Percentiles rank a stretch among this genome's conserved stretches.
Conservation (phyloP, 2,113 vertebrate genomes). For the Pogonocichla stellata region DNA sequence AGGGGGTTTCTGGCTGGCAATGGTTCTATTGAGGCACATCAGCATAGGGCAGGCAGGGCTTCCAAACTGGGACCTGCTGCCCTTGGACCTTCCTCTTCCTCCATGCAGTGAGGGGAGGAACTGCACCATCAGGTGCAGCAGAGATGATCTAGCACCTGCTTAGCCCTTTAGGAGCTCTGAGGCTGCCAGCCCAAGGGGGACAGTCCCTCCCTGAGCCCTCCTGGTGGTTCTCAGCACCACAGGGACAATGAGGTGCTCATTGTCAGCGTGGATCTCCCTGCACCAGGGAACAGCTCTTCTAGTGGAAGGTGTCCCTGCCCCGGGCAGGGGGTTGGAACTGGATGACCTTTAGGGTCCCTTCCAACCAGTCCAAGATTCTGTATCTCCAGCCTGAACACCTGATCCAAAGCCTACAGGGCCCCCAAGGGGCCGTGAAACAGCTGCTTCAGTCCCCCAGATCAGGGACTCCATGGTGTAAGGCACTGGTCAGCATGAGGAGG, state of each 20-base stretch:
- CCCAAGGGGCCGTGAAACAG: not conserved
- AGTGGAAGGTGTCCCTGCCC: not conserved
- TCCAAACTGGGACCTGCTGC: not conserved
- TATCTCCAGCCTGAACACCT: not conserved
- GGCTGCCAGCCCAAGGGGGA: not conserved
- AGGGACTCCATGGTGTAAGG: not conserved
- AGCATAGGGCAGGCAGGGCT: not conserved
- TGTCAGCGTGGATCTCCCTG: accelerated
- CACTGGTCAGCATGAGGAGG: not conserved
- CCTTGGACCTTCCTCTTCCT: not conserved
- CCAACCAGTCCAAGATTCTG: not conserved
- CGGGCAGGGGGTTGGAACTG: accelerated
- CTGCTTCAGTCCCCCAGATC: not conserved
- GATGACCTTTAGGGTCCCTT: not conserved
- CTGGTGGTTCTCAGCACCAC: not conserved
- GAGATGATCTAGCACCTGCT: not conserved
- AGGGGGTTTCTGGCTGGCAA: not conserved
- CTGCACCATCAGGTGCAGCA: accelerated
- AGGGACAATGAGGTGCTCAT: not conserved
- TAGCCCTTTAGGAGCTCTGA: not conserved
- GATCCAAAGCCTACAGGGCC: not conserved
- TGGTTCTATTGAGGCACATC: not conserved
- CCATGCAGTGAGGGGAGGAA: accelerated
- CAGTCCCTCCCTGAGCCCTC: not conserved
- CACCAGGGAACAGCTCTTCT: not conserved